These are phyloP conservation scores for Calyptommatus sinebrachiatus DNA, from an alignment of 2,113 vertebrate genomes.

Conservation along the genomic window DNA sequence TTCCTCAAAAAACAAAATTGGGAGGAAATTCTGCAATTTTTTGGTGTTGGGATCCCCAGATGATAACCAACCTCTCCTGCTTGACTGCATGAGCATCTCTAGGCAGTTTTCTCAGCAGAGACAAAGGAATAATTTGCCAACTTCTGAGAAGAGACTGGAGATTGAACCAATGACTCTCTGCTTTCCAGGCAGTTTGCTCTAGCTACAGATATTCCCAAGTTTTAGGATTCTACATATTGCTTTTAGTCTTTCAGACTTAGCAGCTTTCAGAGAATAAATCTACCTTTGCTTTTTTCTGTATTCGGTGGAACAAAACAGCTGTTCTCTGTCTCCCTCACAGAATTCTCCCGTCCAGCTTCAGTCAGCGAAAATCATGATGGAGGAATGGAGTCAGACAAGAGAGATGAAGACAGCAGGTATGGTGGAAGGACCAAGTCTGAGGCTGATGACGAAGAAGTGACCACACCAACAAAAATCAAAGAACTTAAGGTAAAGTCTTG, in stretches of 20 bases:
- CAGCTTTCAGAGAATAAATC: background rate
- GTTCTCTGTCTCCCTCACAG: constrained; percentile 58
- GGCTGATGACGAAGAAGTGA: constrained; percentile 74
- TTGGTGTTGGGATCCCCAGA: too few species aligned
- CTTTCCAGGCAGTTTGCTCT: too few species aligned
- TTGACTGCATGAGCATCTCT: too few species aligned
- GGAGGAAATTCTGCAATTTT: background rate
- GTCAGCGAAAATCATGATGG: constrained; percentile 87
- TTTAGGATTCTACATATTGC: background rate
- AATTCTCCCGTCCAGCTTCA: constrained; percentile 88
- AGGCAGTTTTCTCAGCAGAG: too few species aligned
- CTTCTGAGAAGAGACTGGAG: too few species aligned
- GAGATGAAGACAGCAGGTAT: constrained; percentile 76
- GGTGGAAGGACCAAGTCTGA: constrained; percentile 65
- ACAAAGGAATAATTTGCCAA: too few species aligned
- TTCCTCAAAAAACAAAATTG: background rate
- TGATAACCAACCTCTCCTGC: too few species aligned
- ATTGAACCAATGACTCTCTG: too few species aligned
- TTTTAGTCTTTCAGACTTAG: background rate
- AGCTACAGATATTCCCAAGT: background rate
- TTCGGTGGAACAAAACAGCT: background rate
- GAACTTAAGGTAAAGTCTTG: constrained; percentile 82
- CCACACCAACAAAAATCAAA: constrained; percentile 89
- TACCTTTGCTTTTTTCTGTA: background rate
- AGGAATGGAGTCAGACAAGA: constrained; percentile 70